A percentile compares a stretch with the other conserved stretches of the same genome.
Evolutionary conservation across 2,797 vertebrate species (phyloP).

Genomic region (Peromyscus attwateri): DNA sequence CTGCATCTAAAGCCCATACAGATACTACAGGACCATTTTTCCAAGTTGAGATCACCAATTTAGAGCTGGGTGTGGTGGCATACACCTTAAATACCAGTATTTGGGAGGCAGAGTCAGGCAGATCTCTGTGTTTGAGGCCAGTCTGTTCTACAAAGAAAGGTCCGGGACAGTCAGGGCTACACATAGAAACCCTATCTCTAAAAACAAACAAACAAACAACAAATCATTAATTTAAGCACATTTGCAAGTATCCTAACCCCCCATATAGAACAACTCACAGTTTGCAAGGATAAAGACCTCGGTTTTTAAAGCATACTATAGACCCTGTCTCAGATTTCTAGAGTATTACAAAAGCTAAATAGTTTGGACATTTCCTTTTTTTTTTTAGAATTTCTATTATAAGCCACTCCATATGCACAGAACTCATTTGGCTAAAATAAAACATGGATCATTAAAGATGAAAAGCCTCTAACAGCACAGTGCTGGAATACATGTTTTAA

Average conservation of each 20-base stretch:
- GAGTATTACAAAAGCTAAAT: neutral
- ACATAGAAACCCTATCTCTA: neutral
- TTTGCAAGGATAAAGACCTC: neutral
- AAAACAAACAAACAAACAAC: neutral
- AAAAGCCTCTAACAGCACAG: neutral
- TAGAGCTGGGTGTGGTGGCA: neutral
- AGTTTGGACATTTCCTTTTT: neutral
- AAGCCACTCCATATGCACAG: constrained; percentile 24
- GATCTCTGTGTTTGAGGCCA: neutral
- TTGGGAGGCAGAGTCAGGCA: neutral
- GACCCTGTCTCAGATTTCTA: constrained; percentile 27
- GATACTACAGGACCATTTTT: neutral
- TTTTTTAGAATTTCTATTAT: constrained; percentile 61
- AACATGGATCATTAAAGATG: neutral
- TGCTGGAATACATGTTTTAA: constrained; percentile 43
- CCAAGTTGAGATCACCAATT: neutral
- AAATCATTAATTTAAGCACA: neutral
- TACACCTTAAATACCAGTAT: neutral
- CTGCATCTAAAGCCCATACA: neutral
- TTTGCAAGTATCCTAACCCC: neutral
- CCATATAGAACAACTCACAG: neutral
- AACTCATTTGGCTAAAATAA: constrained; percentile 71
- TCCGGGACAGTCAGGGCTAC: neutral
- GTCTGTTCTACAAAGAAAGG: neutral
- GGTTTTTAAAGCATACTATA: neutral